Conservation (phyloP, 2,888 invertebrate genomes). For the Drosophila barbarae region DNA sequence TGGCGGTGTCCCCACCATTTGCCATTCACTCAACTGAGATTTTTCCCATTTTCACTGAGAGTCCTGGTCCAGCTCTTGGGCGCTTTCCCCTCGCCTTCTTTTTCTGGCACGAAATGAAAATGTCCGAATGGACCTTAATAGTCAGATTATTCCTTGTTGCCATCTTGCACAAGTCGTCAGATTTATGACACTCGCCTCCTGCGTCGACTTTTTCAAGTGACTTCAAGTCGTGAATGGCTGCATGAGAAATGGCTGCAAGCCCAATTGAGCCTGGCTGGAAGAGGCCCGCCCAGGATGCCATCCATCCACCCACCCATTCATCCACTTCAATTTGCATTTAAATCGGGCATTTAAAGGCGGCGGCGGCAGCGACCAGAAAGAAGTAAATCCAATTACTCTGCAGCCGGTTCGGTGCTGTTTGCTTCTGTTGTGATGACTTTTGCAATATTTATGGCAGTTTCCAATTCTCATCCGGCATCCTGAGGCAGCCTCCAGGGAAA, state of each 20-base stretch:
- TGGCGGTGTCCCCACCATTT: slow-evolving; percentile 15
- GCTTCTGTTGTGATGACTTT: slow-evolving; percentile 27
- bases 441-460: slow-evolving; percentile 38
- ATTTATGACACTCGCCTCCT: slow-evolving; percentile 38
- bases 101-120: slow-evolving; percentile 22
- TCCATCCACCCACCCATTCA: background rate
- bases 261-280: slow-evolving; percentile 18
- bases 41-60: slow-evolving; percentile 15
- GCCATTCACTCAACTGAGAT: slow-evolving; percentile 30
- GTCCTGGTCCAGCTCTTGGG: background rate
- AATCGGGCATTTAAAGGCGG: slow-evolving; percentile 26
- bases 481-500: slow-evolving; percentile 18
- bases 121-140: slow-evolving; percentile 41
- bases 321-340: slow-evolving; percentile 39
- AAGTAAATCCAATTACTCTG: slow-evolving; percentile 24
- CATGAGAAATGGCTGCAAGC: slow-evolving; percentile 21
- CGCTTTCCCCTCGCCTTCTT: background rate
- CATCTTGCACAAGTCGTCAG: slow-evolving; percentile 35
- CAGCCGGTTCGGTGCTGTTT: slow-evolving; percentile 8
- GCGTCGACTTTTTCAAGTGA: slow-evolving; percentile 23
- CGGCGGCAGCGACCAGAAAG: background rate
- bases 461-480: slow-evolving; percentile 2
- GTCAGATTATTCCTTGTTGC: slow-evolving; percentile 43
- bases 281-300: background rate
- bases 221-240: slow-evolving; percentile 14